phyloP scores from a whole-genome alignment of 2,797 vertebrate genomes.

The Champsocephalus esox region DNA sequence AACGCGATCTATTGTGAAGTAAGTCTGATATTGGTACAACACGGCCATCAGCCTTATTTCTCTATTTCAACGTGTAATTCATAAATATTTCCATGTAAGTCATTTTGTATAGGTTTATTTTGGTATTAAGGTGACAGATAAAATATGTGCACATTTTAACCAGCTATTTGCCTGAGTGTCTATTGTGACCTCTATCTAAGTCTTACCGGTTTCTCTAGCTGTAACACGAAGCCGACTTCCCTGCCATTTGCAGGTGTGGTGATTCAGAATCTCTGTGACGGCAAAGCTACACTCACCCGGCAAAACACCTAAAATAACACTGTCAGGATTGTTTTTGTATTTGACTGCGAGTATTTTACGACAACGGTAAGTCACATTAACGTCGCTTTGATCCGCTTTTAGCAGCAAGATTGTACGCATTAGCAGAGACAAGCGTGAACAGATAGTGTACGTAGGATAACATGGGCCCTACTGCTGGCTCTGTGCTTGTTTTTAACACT shows the following conservation, averaged over 20 bases:
- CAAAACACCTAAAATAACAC: neutral
- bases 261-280: conserved; percentile 26
- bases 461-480: neutral
- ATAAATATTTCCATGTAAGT: accelerated
- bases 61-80: neutral
- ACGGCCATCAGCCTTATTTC: accelerated
- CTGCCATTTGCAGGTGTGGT: neutral
- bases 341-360: neutral
- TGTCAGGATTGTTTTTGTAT: neutral
- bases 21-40: conserved; percentile 27
- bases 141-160: neutral
- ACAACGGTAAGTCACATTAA: conserved; percentile 29
- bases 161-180: accelerated
- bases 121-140: accelerated
- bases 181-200: neutral
- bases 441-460: conserved; percentile 2
- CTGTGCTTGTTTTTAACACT: neutral
- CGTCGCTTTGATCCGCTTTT: neutral
- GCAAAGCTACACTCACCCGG: neutral
- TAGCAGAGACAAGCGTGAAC: neutral
- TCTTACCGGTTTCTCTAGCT: conserved; percentile 14
- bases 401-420: neutral
- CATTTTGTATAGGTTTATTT: accelerated
- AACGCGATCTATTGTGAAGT: conserved; percentile 30
- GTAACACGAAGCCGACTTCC: conserved; percentile 36